Percentiles rank a stretch among this genome's conserved stretches.
These are phyloP conservation scores for Orchesella flavescens DNA, from an alignment of 2,888 invertebrate genomes.

Conservation along the genomic window DNA sequence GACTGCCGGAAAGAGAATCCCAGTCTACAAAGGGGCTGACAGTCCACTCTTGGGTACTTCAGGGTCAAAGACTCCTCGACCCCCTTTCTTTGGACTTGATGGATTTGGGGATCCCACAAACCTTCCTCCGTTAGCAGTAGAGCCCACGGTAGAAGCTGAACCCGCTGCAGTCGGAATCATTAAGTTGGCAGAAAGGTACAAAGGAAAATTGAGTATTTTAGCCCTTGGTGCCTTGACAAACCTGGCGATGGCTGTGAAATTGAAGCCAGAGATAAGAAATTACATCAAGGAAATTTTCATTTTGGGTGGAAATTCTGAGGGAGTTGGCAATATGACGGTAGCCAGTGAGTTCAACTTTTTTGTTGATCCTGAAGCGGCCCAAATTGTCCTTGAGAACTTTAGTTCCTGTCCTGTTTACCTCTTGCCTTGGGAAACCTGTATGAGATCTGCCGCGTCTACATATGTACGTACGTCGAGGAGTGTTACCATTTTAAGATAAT, in stretches of 20 bases:
- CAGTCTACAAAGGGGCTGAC: conserved; percentile 69
- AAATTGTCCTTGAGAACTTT: conserved; percentile 80
- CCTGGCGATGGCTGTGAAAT: conserved; percentile 82
- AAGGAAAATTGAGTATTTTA: conserved; percentile 70
- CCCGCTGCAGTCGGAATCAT: conserved; percentile 72
- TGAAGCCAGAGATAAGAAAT: conserved; percentile 77
- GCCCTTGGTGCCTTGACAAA: conserved; percentile 84
- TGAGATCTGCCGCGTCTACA: conserved; percentile 72
- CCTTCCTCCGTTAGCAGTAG: conserved; percentile 64
- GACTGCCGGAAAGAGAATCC: conserved; percentile 47
- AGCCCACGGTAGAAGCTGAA: conserved; percentile 26
- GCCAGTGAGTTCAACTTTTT: conserved; percentile 86
- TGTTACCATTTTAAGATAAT: neutral
- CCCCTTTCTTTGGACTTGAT: conserved; percentile 74
- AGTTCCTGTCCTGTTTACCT: conserved; percentile 78
- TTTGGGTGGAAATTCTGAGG: conserved; percentile 70
- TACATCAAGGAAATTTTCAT: conserved; percentile 65
- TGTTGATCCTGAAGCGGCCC: conserved; percentile 85
- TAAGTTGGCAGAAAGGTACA: conserved; percentile 69
- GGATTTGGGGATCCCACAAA: conserved; percentile 73
- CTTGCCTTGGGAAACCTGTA: conserved; percentile 83
- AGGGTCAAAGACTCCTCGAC: conserved; percentile 71
- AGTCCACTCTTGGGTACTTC: conserved; percentile 55
- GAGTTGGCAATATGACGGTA: conserved; percentile 79
- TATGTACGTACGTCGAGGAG: conserved; percentile 43